These are phyloP conservation scores for Euura lappo DNA, from an alignment of 1,140 invertebrate species.

Conservation along the genomic window DNA sequence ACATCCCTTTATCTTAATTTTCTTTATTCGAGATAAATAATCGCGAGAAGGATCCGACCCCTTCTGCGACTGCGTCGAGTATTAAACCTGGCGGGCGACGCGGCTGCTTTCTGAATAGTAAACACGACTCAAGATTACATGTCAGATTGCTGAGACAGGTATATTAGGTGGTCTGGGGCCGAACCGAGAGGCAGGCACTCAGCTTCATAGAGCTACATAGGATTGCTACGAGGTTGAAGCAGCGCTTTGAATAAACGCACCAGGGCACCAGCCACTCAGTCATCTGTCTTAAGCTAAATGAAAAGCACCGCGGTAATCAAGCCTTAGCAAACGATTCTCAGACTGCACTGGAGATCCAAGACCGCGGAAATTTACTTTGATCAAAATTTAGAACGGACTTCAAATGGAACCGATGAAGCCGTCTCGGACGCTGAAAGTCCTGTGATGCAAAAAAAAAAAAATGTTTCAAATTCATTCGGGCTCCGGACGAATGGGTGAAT, in stretches of 20 bases:
- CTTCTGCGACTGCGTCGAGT: too few relatives aligned
- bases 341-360: background rate
- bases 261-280: background rate
- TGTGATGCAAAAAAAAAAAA: too few relatives aligned
- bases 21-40: background rate
- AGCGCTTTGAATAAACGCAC: background rate
- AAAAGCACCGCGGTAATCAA: background rate
- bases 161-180: background rate
- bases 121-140: slow-evolving; percentile 7
- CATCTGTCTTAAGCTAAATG: background rate
- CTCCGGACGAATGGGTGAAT: too few relatives aligned
- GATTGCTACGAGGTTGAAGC: background rate
- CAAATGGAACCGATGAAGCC: background rate
- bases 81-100: background rate
- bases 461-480: too few relatives aligned
- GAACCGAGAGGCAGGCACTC: background rate
- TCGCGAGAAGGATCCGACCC: too few relatives aligned
- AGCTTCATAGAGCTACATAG: background rate
- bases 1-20: too few relatives aligned
- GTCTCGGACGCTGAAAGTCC: too few relatives aligned
- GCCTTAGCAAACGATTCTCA: background rate
- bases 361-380: background rate
- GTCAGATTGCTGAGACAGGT: slow-evolving; percentile 6
- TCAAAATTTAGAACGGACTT: background rate
- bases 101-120: background rate